A percentile compares a stretch with the other conserved stretches of the same genome.
phyloP scores from a whole-genome alignment of 2,113 vertebrate genomes.

The Pterocles gutturalis region DNA sequence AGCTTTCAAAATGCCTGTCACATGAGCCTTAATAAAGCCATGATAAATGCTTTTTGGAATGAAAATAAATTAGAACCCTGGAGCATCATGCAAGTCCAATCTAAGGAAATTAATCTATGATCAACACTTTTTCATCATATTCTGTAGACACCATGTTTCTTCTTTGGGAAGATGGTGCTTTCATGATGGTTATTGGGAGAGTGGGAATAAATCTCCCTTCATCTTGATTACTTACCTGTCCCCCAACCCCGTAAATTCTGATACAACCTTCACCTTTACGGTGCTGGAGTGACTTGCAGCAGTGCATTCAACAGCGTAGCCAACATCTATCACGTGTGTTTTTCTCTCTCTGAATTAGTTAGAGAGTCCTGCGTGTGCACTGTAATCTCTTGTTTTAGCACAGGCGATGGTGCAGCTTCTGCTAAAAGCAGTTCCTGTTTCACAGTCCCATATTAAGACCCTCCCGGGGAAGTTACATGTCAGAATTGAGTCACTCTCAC shows the following conservation, averaged over 20 bases:
- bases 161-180: background rate
- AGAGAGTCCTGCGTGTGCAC: background rate
- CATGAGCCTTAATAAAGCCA: background rate
- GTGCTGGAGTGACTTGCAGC: background rate
- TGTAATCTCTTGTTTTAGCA: background rate
- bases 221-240: background rate
- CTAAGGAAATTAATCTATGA: background rate
- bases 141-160: background rate
- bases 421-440: background rate
- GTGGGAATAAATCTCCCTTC: background rate
- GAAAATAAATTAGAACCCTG: background rate
- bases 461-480: background rate
- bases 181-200: background rate
- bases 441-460: background rate
- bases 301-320: background rate
- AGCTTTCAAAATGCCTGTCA: constrained; percentile 12
- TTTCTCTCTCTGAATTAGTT: background rate
- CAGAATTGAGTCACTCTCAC: background rate
- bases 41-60: background rate
- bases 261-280: background rate
- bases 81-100: background rate
- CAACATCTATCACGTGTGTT: background rate
- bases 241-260: background rate
- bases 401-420: background rate
- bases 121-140: background rate